Evolutionary conservation across 2,888 invertebrate genomes (phyloP), one percentile per base, ranked within the genome.

Genomic region (Coenonympha arcania): DNA sequence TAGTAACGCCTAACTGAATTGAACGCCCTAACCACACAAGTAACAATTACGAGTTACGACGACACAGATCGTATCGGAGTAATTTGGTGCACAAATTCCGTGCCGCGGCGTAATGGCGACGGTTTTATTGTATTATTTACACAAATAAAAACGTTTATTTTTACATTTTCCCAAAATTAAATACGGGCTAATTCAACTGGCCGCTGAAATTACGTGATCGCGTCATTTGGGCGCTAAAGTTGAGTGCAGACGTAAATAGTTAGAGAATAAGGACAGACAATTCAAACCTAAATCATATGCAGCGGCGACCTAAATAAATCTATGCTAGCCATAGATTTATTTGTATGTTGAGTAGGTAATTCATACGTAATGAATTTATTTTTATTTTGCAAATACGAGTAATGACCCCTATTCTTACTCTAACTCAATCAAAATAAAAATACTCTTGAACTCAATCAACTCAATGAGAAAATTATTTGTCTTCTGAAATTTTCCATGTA

Each of bases 141-240:
- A 85, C 86, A 85, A 86, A 86, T 86, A 84, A 86, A 86, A 85
- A 82, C 85, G 84, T 85, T 85, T 86, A 86, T 86, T 84, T 85
- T 77, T 74, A 85, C 83, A 85, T 86, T 86, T 85, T 85, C 85
- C 84, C 82, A 84, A 86, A 83, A 85, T 85, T 86, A 85, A 85
- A 84, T 85, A 86, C 78, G 80, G 77, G 68, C 82, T 74, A 85
- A 83, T 85, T 84, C 76, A 64, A n/a, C 64, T 60, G 57, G 62
- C 63, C 59, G 69, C 70, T 71, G 73, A 75, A 71, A 79, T 83
- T 76, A 76, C 74, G 69, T 73, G 63, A 79, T 80, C 79, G 71
- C 60, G 66, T 78, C 76, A 77, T 76, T 76, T 71, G 72, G 68
- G 3, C 69, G 69, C 68, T 54, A 50, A 74, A 74, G 60, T 13